phyloP scores from a whole-genome alignment of 2,888 invertebrate genomes.

The Catocala sponsa region DNA sequence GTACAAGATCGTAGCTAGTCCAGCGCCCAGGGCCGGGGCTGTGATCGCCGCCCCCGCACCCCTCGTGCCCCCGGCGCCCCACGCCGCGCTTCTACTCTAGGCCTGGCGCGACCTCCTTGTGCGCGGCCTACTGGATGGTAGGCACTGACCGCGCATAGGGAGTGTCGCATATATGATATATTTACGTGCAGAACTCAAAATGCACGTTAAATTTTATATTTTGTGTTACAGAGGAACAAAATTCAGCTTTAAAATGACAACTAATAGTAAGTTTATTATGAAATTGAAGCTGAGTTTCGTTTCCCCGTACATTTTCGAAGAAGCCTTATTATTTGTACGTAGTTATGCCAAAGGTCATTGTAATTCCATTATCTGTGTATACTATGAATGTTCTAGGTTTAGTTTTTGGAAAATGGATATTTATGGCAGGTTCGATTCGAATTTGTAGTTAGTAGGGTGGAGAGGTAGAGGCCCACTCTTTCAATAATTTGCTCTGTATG shows the following conservation, averaged over 20 bases:
- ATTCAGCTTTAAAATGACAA: constrained; percentile 20
- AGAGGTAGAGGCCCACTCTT: constrained; percentile 19
- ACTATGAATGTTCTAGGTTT: constrained; percentile 32
- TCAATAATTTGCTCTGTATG: constrained; percentile 22
- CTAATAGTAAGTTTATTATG: constrained; percentile 12
- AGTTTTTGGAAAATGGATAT: constrained; percentile 33
- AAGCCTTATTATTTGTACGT: constrained; percentile 58
- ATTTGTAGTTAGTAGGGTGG: constrained; percentile 23
- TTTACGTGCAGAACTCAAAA: constrained; percentile 13
- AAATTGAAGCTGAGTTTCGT: constrained; percentile 38
- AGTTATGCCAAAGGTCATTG: constrained; percentile 52
- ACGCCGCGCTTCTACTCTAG: constrained; percentile 81
- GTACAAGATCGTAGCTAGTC: constrained; percentile 81
- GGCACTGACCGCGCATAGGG: constrained; percentile 75
- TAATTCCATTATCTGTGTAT: constrained; percentile 45
- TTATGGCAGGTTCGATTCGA: constrained; percentile 25
- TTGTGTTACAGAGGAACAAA: constrained; percentile 38
- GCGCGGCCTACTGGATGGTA: constrained; percentile 77
- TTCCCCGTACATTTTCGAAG: constrained; percentile 39
- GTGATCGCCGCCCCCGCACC: constrained; percentile 59
- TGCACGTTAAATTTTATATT: constrained; percentile 24
- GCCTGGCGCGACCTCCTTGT: constrained; percentile 88
- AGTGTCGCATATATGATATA: constrained; percentile 67
- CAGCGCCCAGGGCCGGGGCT: constrained; percentile 57
- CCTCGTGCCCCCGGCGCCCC: constrained; percentile 71